phyloP scores from a whole-genome alignment of 2,888 invertebrate species.

The Athalia cordata region DNA sequence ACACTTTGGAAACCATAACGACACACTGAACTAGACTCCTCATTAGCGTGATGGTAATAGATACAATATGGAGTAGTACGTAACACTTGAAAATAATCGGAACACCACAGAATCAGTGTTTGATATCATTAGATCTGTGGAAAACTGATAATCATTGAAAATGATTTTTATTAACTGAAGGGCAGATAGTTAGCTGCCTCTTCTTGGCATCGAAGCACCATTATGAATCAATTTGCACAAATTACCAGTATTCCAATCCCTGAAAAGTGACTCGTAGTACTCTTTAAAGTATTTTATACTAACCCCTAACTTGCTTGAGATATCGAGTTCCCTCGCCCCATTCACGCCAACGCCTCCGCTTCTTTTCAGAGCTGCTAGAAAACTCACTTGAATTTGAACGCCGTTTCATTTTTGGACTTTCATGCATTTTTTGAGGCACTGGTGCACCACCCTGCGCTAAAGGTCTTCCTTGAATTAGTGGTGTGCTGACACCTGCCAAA shows the following conservation, averaged over 20 bases:
- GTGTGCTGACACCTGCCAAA: conserved; percentile 79
- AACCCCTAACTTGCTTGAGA: conserved; percentile 70
- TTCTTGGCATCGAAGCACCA: not conserved
- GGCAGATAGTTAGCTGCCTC: not conserved
- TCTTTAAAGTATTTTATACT: conserved; percentile 50
- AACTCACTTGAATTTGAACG: conserved; percentile 64
- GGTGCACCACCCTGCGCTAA: conserved; percentile 43
- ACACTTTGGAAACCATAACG: conserved; percentile 11
- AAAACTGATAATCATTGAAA: conserved; percentile 7
- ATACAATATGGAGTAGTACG: conserved; percentile 32
- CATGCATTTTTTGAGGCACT: conserved; percentile 30
- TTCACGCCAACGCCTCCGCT: conserved; percentile 69
- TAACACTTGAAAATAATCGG: conserved; percentile 13
- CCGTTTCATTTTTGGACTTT: conserved; percentile 52
- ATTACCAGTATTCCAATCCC: not conserved
- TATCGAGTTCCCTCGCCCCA: conserved; percentile 70
- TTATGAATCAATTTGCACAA: not conserved
- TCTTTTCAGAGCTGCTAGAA: conserved; percentile 62
- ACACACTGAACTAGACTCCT: conserved; percentile 29
- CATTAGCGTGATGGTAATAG: conserved; percentile 9
- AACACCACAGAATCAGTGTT: not conserved
- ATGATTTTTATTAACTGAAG: not conserved
- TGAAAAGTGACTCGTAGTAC: conserved; percentile 22
- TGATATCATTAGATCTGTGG: conserved; percentile 3
- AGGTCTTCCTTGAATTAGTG: conserved; percentile 58